These are phyloP conservation scores for Oenanthe melanoleuca DNA, from an alignment of 2,113 vertebrate species.

Conservation along the genomic window DNA sequence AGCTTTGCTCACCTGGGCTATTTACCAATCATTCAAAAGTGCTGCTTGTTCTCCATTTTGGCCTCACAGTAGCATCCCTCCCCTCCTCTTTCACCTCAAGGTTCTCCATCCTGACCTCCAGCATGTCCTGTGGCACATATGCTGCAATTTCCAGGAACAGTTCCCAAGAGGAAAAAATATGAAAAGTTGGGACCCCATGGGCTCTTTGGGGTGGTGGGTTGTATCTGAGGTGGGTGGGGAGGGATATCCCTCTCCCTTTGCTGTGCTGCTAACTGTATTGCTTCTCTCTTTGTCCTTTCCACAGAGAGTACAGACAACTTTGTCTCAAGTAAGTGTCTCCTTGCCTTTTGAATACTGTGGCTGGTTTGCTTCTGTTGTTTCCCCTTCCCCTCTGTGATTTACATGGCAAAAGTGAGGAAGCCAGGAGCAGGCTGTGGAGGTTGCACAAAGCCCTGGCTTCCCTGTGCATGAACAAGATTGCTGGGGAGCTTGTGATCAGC, in stretches of 20 bases:
- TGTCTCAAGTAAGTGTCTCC: conserved; percentile 78
- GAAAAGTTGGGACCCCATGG: not conserved
- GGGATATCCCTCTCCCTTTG: not conserved
- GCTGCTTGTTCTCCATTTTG: not conserved
- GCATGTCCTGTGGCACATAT: not conserved
- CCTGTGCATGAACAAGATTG: not conserved
- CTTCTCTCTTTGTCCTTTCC: conserved; percentile 64
- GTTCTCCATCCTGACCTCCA: not conserved
- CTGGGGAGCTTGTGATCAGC: not conserved
- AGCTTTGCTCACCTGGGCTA: rapidly evolving
- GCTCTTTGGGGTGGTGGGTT: not conserved
- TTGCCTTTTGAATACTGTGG: not conserved
- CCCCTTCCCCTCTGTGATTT: not conserved
- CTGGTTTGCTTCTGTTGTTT: not conserved
- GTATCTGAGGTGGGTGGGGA: not conserved
- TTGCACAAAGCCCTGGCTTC: not conserved
- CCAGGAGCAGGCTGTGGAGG: not conserved
- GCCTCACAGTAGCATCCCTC: not conserved
- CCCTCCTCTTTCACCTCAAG: not conserved
- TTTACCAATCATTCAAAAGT: not conserved
- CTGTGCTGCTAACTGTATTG: conserved; percentile 20
- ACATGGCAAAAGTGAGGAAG: not conserved
- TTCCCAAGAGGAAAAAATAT: not conserved
- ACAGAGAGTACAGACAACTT: conserved; percentile 82
- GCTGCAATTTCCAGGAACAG: not conserved